Conservation (phyloP, 2,113 vertebrate genomes). For the Ictidomys tridecemlineatus region DNA sequence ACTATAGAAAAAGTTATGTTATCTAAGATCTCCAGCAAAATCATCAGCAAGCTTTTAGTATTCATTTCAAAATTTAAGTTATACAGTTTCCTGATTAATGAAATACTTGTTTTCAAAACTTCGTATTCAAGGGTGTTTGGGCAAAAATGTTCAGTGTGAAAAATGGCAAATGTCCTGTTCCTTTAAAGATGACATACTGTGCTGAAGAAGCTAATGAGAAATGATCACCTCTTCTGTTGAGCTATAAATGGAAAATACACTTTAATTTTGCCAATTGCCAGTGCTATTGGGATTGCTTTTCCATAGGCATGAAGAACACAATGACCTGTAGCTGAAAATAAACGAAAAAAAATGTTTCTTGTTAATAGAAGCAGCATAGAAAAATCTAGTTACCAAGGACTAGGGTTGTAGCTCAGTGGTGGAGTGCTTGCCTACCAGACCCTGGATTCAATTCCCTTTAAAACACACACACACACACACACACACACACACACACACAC, state of each 20-base stretch:
- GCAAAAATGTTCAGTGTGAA: background rate
- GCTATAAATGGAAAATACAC: background rate
- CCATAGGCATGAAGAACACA: background rate
- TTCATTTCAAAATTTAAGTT: background rate
- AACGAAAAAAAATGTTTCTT: background rate
- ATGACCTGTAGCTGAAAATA: background rate
- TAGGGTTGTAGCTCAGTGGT: background rate
- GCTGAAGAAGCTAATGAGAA: background rate
- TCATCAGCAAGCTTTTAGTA: background rate
- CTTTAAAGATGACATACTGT: background rate
- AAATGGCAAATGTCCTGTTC: background rate
- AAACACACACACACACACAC: too few relatives aligned
- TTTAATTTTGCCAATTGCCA: slow-evolving; percentile 35
- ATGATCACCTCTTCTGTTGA: background rate
- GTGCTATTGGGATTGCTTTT: background rate
- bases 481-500: too few relatives aligned
- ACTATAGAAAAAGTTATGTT: background rate
- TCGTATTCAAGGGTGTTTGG: background rate
- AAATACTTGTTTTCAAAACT: background rate
- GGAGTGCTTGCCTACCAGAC: background rate
- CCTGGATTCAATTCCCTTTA: background rate
- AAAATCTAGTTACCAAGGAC: background rate
- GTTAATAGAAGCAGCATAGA: background rate
- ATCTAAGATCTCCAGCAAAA: background rate
- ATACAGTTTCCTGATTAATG: background rate